Evolutionary conservation across 2,888 invertebrate species (phyloP).

Genomic region (Sinodicranocentrus sp.): DNA sequence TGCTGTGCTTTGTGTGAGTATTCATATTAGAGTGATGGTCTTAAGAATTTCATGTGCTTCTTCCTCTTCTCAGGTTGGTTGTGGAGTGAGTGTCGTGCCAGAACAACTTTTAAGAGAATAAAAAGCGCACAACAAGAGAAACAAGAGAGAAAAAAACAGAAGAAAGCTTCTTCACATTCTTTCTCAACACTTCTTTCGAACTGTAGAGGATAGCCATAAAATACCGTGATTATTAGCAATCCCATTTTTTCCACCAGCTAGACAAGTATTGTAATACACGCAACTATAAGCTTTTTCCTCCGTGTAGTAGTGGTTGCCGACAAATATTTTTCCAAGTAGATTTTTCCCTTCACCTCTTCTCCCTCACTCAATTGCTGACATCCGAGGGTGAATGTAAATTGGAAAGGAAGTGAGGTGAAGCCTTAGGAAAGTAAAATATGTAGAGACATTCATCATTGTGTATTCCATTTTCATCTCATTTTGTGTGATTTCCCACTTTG

Average conservation of each 20-base stretch:
- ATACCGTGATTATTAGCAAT: slow-evolving; percentile 52
- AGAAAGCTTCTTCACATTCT: slow-evolving; percentile 54
- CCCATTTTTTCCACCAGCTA: slow-evolving; percentile 29
- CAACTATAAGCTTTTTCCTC: too few relatives aligned
- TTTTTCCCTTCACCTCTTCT: too few relatives aligned
- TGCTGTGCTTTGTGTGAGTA: background rate
- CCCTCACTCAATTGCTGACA: too few relatives aligned
- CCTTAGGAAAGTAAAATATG: too few relatives aligned
- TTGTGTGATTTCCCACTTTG: too few relatives aligned
- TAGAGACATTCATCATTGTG: too few relatives aligned
- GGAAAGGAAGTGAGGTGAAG: slow-evolving; percentile 31
- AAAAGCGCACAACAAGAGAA: slow-evolving; percentile 12
- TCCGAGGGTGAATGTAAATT: background rate
- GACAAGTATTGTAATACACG: too few relatives aligned
- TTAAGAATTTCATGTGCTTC: slow-evolving; percentile 33
- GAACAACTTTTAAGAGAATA: slow-evolving; percentile 38
- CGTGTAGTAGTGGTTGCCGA: too few relatives aligned
- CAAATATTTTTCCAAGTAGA: too few relatives aligned
- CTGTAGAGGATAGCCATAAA: slow-evolving; percentile 30
- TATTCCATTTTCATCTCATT: too few relatives aligned
- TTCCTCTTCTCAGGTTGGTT: slow-evolving; percentile 45
- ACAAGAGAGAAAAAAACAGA: slow-evolving; percentile 29
- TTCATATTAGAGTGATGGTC: too few relatives aligned
- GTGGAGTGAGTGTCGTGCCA: slow-evolving; percentile 51
- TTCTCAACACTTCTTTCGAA: slow-evolving; percentile 53